Percentiles rank a stretch among this genome's conserved stretches.
Evolutionary conservation across 2,797 vertebrate genomes (phyloP).

Genomic region (Falco novaeseelandiae): DNA sequence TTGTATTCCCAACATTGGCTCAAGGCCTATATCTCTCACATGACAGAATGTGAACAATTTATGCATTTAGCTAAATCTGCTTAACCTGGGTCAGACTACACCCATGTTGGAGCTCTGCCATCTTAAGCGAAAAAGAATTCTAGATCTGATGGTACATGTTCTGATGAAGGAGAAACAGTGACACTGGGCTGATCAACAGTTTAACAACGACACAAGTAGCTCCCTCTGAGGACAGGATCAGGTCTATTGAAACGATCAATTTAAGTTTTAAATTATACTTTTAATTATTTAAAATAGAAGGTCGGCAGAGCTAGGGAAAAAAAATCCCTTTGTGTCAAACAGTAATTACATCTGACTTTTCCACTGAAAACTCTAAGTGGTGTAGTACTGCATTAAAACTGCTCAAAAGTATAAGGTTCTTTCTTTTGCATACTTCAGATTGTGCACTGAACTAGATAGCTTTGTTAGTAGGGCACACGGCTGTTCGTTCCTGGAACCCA

Average conservation of each 20-base stretch:
- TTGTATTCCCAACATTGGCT: background rate
- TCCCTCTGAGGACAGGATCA: conserved; percentile 45
- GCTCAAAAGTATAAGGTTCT: conserved; percentile 40
- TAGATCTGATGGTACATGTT: conserved; percentile 49
- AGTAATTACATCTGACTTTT: conserved; percentile 65
- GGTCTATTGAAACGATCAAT: conserved; percentile 57
- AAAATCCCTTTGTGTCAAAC: conserved; percentile 49
- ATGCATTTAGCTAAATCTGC: conserved; percentile 46
- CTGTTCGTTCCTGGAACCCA: background rate
- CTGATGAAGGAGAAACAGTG: conserved; percentile 36
- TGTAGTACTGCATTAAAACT: conserved; percentile 14
- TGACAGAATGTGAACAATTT: conserved; percentile 55
- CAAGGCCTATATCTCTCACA: conserved; percentile 9
- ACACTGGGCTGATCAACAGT: conserved; percentile 18
- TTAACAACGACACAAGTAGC: background rate
- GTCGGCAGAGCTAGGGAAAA: background rate
- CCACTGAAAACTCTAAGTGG: background rate
- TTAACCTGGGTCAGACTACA: conserved; percentile 24
- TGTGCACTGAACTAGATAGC: conserved; percentile 53
- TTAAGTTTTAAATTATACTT: conserved; percentile 64
- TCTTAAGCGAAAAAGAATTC: conserved; percentile 11
- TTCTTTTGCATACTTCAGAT: conserved; percentile 24
- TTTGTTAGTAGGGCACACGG: conserved; percentile 55
- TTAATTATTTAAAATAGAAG: conserved; percentile 63
- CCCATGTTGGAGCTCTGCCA: conserved; percentile 30